Evolutionary conservation across 2,797 vertebrate genomes (phyloP).

Genomic region (Macropodus opercularis): DNA sequence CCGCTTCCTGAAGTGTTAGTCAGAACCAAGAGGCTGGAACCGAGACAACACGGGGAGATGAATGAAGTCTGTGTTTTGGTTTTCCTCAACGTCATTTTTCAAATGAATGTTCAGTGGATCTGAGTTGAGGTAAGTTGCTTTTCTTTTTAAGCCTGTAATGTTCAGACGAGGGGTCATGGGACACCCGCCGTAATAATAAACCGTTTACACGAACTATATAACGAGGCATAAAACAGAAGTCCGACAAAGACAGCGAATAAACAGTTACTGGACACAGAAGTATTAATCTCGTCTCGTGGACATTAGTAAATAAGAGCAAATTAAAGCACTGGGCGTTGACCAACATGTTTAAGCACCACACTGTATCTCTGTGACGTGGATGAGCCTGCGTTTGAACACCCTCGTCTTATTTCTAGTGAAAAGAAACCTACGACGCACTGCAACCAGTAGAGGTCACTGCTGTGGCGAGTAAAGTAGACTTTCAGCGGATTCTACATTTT

Average conservation of each 20-base stretch:
- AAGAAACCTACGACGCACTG: constrained; percentile 35
- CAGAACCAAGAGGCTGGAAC: neutral
- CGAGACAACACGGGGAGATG: too few species aligned
- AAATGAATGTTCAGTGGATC: neutral
- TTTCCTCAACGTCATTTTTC: rapidly evolving
- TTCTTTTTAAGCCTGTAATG: neutral
- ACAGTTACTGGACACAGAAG: too few species aligned
- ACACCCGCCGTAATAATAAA: too few species aligned
- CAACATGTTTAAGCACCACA: rapidly evolving
- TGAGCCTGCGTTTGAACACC: neutral
- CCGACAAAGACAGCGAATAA: too few species aligned
- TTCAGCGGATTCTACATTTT: neutral
- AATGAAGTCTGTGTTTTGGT: too few species aligned
- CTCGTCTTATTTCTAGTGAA: constrained; percentile 24
- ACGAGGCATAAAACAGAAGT: too few species aligned
- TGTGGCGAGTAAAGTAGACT: neutral
- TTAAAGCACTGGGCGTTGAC: neutral
- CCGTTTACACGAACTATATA: too few species aligned
- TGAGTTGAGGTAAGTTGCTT: constrained; percentile 3
- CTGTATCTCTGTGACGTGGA: rapidly evolving
- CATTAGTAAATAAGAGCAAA: too few species aligned
- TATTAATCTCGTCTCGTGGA: too few species aligned
- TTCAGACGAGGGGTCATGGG: neutral
- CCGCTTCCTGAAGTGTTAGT: neutral
- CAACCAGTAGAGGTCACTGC: constrained; percentile 35